Evolutionary conservation across 2,888 invertebrate genomes (phyloP).

Genomic region (Tuta absoluta): DNA sequence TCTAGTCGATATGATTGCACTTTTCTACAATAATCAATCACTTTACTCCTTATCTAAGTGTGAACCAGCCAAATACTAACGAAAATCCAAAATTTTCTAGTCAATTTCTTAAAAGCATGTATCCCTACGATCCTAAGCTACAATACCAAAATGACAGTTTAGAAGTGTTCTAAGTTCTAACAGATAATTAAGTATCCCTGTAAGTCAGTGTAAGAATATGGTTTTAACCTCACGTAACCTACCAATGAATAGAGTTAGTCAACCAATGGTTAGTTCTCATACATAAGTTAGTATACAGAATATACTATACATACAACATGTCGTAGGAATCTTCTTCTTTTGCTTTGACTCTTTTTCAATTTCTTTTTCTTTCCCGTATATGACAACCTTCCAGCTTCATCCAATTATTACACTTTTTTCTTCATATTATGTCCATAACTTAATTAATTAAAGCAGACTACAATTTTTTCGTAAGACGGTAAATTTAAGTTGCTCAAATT

Average conservation of each 20-base stretch:
- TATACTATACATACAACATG: no score
- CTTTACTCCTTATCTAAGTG: constrained; percentile 45
- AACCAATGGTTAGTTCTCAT: constrained; percentile 9
- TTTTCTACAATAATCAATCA: constrained; percentile 41
- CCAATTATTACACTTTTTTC: background rate
- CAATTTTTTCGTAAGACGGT: background rate
- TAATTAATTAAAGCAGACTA: background rate
- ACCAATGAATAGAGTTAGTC: constrained; percentile 61
- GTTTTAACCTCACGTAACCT: constrained; percentile 52
- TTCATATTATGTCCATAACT: background rate
- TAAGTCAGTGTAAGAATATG: constrained; percentile 28
- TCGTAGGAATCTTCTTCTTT: background rate
- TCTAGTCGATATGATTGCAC: constrained; percentile 59
- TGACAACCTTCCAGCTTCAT: background rate
- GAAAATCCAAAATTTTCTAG: constrained; percentile 78
- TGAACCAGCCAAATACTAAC: constrained; percentile 62
- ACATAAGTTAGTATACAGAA: background rate
- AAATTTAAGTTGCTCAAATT: constrained; percentile 75
- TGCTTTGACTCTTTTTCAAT: background rate
- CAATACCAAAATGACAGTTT: constrained; percentile 65
- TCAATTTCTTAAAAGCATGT: constrained; percentile 62
- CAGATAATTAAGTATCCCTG: constrained; percentile 2
- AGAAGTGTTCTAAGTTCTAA: constrained; percentile 31
- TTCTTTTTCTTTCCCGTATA: background rate
- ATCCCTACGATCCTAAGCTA: constrained; percentile 62